phyloP scores from a whole-genome alignment of 2,888 invertebrate genomes.

The Plusia festucae region DNA sequence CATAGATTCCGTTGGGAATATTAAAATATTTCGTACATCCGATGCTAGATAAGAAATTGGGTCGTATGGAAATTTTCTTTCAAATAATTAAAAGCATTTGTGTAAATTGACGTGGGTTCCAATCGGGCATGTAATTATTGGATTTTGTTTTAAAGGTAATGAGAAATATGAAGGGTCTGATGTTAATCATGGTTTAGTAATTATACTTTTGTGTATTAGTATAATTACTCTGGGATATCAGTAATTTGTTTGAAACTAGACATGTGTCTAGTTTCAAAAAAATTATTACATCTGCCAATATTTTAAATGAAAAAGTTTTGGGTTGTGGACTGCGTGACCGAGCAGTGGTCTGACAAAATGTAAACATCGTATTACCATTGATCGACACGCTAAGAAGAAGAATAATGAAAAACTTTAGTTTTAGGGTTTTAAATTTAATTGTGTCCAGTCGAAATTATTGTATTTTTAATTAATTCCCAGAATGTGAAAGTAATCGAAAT shows the following conservation, averaged over 20 bases:
- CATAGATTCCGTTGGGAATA: constrained; percentile 54
- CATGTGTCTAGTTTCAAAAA: not conserved
- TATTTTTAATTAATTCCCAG: too few species aligned
- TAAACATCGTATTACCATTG: too few species aligned
- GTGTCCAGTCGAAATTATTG: too few species aligned
- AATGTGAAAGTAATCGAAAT: too few species aligned
- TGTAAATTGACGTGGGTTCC: constrained; percentile 44
- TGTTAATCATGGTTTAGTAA: constrained; percentile 49
- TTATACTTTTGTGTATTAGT: constrained; percentile 24
- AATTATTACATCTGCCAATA: too few species aligned
- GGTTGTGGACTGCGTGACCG: too few species aligned
- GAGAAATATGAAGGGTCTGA: constrained; percentile 36
- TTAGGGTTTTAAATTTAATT: too few species aligned
- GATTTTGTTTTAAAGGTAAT: constrained; percentile 44
- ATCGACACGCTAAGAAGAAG: too few species aligned
- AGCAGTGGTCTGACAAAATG: too few species aligned
- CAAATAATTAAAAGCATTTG: constrained; percentile 48
- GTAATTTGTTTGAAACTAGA: constrained; percentile 11
- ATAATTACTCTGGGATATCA: constrained; percentile 43
- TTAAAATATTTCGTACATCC: constrained; percentile 55
- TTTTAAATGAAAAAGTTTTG: too few species aligned
- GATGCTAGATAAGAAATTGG: constrained; percentile 39
- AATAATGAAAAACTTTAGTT: too few species aligned
- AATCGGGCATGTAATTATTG: constrained; percentile 35
- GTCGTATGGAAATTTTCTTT: constrained; percentile 51